These are phyloP conservation scores for Andrena minutula DNA, from an alignment of 2,888 invertebrate species.

Conservation along the genomic window DNA sequence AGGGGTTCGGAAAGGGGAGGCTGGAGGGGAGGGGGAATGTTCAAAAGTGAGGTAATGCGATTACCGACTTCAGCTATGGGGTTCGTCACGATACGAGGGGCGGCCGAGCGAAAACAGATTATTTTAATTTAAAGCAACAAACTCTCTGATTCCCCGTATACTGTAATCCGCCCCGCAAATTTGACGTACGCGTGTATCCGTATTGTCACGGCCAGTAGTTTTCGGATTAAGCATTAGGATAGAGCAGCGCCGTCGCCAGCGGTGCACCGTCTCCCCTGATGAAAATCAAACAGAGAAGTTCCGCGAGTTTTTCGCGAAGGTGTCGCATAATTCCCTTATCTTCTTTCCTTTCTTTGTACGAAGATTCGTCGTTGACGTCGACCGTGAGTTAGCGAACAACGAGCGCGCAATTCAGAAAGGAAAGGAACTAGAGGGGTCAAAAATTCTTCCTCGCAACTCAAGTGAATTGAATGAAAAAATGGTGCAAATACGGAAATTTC, in stretches of 20 bases:
- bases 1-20: background rate
- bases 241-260: background rate
- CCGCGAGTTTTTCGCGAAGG: background rate
- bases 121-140: conserved; percentile 78
- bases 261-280: conserved; percentile 12
- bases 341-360: background rate
- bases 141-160: conserved; percentile 62
- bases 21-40: background rate
- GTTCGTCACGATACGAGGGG: conserved; percentile 49
- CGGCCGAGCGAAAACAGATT: conserved; percentile 73
- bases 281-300: conserved; percentile 54
- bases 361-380: conserved; percentile 18
- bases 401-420: background rate
- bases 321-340: background rate
- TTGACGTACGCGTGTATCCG: conserved; percentile 61
- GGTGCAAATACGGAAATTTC: too few relatives aligned
- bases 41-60: conserved; percentile 73
- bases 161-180: conserved; percentile 67
- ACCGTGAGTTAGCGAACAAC: conserved; percentile 6
- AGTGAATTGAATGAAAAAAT: too few relatives aligned
- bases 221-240: conserved; percentile 38
- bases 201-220: conserved; percentile 44
- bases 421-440: background rate
- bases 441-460: background rate
- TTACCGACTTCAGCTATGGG: conserved; percentile 65